Conservation (phyloP, 1,140 invertebrate species). For the Cylas formicarius region DNA sequence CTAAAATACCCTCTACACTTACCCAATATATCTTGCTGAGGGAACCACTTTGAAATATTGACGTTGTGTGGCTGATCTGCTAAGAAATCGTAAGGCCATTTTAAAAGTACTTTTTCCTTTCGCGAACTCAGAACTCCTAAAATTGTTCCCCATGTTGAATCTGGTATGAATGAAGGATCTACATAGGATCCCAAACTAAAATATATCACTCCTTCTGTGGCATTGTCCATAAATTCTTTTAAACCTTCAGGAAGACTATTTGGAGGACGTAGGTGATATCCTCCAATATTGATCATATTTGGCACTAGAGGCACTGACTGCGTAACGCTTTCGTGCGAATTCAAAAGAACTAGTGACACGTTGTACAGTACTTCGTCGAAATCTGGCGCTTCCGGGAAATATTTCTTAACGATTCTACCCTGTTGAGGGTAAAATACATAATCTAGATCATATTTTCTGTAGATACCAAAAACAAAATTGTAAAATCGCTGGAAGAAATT, state of each 20-base stretch:
- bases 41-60: slow-evolving; percentile 21
- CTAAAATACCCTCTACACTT: slow-evolving; percentile 6
- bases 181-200: slow-evolving; percentile 65
- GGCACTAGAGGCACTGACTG: slow-evolving; percentile 31
- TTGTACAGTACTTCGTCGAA: slow-evolving; percentile 46
- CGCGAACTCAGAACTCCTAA: slow-evolving; percentile 46
- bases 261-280: slow-evolving; percentile 29
- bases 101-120: slow-evolving; percentile 55
- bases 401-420: slow-evolving; percentile 36
- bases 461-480: slow-evolving; percentile 35
- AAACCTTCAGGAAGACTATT: slow-evolving; percentile 45
- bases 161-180: too few species aligned
- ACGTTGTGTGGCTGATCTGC: slow-evolving; percentile 20
- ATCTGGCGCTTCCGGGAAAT: slow-evolving; percentile 43
- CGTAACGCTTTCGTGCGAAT: slow-evolving; percentile 31
- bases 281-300: slow-evolving; percentile 22
- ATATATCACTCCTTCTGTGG: slow-evolving; percentile 55
- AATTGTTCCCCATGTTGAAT: slow-evolving; percentile 44
- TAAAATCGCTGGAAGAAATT: slow-evolving; percentile 41
- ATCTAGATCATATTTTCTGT: slow-evolving; percentile 4
- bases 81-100: slow-evolving; percentile 49
- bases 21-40: slow-evolving; percentile 27
- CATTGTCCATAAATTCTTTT: slow-evolving; percentile 50
- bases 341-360: slow-evolving; percentile 41
- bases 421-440: slow-evolving; percentile 31